phyloP scores from a whole-genome alignment of 2,113 vertebrate genomes.

The Poecile atricapillus region DNA sequence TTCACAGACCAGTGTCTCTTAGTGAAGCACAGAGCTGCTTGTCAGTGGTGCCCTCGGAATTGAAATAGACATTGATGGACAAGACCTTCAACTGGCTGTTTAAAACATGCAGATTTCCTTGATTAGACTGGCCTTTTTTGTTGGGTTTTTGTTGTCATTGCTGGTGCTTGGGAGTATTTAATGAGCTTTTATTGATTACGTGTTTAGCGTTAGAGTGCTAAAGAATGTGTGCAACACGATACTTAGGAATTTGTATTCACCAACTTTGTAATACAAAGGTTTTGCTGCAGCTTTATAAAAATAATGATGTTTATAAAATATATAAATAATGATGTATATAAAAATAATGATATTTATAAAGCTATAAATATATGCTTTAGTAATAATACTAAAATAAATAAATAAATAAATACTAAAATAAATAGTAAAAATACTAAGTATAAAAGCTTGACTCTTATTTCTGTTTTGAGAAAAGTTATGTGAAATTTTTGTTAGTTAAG shows the following conservation, averaged over 20 bases:
- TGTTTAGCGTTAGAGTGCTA: background rate
- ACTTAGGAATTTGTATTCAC: background rate
- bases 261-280: background rate
- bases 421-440: background rate
- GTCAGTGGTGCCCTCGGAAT: conserved; percentile 46
- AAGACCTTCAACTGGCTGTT: conserved; percentile 48
- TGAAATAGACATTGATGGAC: conserved; percentile 66
- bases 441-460: background rate
- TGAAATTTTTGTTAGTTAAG: background rate
- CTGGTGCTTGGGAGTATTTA: background rate
- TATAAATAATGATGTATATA: background rate
- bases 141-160: background rate
- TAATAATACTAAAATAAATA: background rate
- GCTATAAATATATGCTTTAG: background rate
- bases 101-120: conserved; percentile 27
- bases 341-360: background rate
- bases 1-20: conserved; percentile 49
- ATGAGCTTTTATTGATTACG: conserved; percentile 38
- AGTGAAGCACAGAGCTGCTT: conserved; percentile 8
- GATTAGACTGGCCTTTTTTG: background rate
- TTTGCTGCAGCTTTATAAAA: background rate
- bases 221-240: background rate
- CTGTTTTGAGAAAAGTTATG: background rate
- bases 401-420: too few relatives aligned
- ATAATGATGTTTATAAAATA: background rate